Base-by-base conservation (phyloP, 2,113 vertebrate species). In the Apteryx mantelli region DNA sequence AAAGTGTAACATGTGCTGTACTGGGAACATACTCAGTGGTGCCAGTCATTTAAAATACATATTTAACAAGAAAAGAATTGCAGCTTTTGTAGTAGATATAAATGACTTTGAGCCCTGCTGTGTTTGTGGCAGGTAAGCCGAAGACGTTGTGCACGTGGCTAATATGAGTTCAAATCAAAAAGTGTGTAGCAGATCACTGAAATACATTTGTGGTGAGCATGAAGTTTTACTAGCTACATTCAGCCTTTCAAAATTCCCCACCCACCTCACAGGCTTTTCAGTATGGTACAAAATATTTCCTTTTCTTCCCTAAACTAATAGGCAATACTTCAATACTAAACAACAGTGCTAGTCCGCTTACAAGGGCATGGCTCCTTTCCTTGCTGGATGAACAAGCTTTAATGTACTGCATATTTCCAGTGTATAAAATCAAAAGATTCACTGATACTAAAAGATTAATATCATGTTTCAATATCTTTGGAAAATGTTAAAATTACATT, bases 11-110 rank as follows among this genome's bases (percentile, higher is more conserved):
- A 78, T 30, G 56, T 73, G 25, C 16, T 91, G 50, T 86, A 86
- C 44, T 79, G 76, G 69, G 85, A 90, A 75, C 4, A 2, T 79
- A 90, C 89, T 75, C 79, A 70, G 36, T 71, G 52, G 22, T 88
- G 68, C 38, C 71, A 93, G 64, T 83, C 60, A 78, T 81, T 95
- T 95, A 77, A 94, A 94, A 95, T 38, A 78, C 42, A 74, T 7
- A 46, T 94, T 89, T 95, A 88, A 85, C 74, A 95, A 71, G 40
- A 92, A 95, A 88, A 91, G 22, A 89, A 95, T 55, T 85, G 50
- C 87, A 95, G 88, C 80, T 80, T 63, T 53, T 89, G 32, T 85
- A 70, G 65, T 76, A 92, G 58, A 58, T 14, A 64, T 5, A 89
- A 78, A 85, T 66, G 61, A 56, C 24, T 56, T 46, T 77, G 50